These are phyloP conservation scores for Dasyurus viverrinus DNA, from an alignment of 2,113 vertebrate genomes.

Conservation along the genomic window DNA sequence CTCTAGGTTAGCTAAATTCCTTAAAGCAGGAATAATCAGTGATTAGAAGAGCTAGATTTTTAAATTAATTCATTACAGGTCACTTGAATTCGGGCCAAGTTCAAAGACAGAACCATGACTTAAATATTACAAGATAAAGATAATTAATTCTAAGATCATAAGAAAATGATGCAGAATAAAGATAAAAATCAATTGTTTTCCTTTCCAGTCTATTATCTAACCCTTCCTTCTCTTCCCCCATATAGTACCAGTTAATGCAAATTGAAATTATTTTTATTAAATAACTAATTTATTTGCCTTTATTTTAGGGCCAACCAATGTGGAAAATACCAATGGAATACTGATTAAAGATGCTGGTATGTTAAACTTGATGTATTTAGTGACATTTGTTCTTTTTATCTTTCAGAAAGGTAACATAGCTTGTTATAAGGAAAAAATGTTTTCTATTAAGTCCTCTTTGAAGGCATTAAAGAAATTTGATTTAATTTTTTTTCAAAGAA, in stretches of 20 bases:
- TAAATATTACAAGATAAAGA: background rate
- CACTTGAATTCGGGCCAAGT: background rate
- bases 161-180: too few species aligned
- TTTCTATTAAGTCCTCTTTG: background rate
- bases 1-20: background rate
- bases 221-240: background rate
- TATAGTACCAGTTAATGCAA: constrained; percentile 4
- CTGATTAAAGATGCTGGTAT: constrained; percentile 98
- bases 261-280: constrained; percentile 24
- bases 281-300: constrained; percentile 48
- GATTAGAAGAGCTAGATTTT: background rate
- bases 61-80: background rate
- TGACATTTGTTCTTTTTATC: background rate
- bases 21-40: background rate
- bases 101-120: background rate
- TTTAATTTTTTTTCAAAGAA: background rate
- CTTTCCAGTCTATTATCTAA: background rate
- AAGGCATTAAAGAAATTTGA: background rate
- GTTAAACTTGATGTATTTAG: constrained; percentile 59
- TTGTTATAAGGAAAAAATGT: background rate
- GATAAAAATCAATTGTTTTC: too few species aligned
- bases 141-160: background rate
- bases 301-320: constrained; percentile 88
- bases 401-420: background rate
- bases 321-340: constrained; percentile 92